Base-by-base conservation (phyloP, 2,797 vertebrate species). In the Paedocypris micromegethes region DNA sequence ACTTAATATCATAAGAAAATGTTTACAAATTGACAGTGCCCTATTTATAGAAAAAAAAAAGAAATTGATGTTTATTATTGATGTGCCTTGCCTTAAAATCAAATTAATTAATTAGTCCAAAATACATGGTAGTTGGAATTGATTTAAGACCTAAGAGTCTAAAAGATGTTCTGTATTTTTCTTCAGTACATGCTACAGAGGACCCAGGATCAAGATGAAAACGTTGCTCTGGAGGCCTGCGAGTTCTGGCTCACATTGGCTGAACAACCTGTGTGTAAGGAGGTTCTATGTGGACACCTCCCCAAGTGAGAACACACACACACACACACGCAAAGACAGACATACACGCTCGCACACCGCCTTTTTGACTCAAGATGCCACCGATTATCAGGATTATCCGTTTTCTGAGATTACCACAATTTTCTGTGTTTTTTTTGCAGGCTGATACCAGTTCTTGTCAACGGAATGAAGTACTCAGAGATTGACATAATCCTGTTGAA, bases 401-500 rank as follows among this genome's bases (percentile, higher is more conserved):
- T 76, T 66, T 66, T 42, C 79, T 68, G 77, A 77, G 81, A 70
- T 73, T 73, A 82, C 80, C 78, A 64, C 69, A 56, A 74, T 68
- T 66, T 76, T 74, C 54, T 61, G 63, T 66, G 7, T 39, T 72
- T 66, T 46, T 7, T 63, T 44, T 41, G 5, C 83, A 98, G 96
- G 78, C 87, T 98, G 79, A 94, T 91, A 39, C 96, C 95, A 56
- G 94, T 98, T 58, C 90, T 98, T 67, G 94, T 98, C 81, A 97
- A 97, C 76, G 96, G 96, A 80, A 98, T 98, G 95, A 98, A 97
- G 82, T 98, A 98, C 81, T 98, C 94, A 1, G 95, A 98, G 86
- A 97, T 98, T 9, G 96, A 98, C 88, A 96, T 98, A 75, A 98
- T 98, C 81, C 86, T 98, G 53, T 89, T 98, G 78, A 98, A 97